Conservation (phyloP, 1,140 invertebrate genomes). For the Sycophaga agraensis region DNA sequence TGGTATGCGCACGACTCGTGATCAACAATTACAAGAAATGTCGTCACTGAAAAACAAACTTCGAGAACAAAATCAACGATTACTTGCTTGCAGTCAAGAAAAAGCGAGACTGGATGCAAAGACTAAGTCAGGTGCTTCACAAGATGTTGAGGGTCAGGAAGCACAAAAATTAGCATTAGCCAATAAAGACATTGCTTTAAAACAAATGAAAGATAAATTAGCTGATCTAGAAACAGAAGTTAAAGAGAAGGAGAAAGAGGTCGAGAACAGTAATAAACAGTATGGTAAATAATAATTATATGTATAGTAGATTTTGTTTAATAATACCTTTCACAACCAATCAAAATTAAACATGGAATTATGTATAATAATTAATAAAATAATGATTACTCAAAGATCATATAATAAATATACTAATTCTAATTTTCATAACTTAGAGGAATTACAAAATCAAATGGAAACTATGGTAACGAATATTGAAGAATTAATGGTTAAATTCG, state of each 20-base stretch:
- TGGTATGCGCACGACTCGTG: conserved; percentile 89
- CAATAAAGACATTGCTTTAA: conserved; percentile 82
- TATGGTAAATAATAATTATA: conserved; percentile 45
- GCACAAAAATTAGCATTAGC: conserved; percentile 71
- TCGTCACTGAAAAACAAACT: conserved; percentile 80
- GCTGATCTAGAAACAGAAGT: conserved; percentile 66
- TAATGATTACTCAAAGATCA: too few species aligned
- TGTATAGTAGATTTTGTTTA: too few species aligned
- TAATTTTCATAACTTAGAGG: conserved; percentile 50
- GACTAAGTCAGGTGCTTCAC: conserved; percentile 63
- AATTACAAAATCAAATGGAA: conserved; percentile 66
- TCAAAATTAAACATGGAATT: too few species aligned
- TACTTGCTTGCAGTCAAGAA: conserved; percentile 79
- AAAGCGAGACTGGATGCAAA: conserved; percentile 80
- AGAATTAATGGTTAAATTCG: conserved; percentile 61
- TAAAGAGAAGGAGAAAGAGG: conserved; percentile 73
- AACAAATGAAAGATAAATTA: conserved; percentile 80
- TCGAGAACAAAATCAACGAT: conserved; percentile 80
- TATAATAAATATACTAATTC: too few species aligned
- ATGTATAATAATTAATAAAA: too few species aligned
- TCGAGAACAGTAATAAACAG: conserved; percentile 77
- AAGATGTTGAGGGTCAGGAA: conserved; percentile 59
- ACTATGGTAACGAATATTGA: conserved; percentile 63
- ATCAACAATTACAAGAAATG: conserved; percentile 88
- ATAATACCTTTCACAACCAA: too few species aligned